A percentile compares a stretch with the other conserved stretches of the same genome.
These are phyloP conservation scores for Opisthocomus hoazin DNA, from an alignment of 2,113 vertebrate species.

Conservation along the genomic window DNA sequence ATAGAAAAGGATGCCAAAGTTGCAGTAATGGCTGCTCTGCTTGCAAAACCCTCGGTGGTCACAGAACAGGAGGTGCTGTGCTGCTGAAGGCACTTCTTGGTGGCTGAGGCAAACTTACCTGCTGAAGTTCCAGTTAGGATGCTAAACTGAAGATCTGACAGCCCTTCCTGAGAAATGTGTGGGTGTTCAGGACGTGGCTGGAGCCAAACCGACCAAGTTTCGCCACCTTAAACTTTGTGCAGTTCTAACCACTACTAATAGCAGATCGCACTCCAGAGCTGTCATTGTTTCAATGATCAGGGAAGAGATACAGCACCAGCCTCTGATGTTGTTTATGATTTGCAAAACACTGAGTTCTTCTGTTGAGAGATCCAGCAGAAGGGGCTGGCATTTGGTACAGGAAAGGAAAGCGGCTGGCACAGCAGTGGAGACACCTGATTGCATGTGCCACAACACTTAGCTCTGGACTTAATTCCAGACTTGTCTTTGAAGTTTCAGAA, in stretches of 20 bases:
- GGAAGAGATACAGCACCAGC: not conserved
- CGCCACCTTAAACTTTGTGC: not conserved
- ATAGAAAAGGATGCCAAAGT: not conserved
- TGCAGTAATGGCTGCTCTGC: not conserved
- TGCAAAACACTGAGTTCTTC: not conserved
- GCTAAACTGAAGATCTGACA: not conserved
- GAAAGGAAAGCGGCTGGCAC: not conserved
- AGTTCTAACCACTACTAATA: rapidly evolving
- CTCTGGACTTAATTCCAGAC: not conserved
- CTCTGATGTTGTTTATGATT: not conserved
- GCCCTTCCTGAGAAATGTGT: not conserved
- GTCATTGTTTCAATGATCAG: rapidly evolving
- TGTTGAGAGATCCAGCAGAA: not conserved
- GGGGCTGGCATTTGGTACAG: not conserved
- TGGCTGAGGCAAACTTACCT: not conserved
- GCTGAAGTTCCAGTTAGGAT: not conserved
- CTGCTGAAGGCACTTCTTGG: slow-evolving; percentile 23
- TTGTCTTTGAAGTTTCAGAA: not conserved
- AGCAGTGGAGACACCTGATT: not conserved
- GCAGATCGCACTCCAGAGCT: not conserved
- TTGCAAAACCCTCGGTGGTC: rapidly evolving
- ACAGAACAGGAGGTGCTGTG: not conserved
- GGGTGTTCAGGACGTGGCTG: not conserved
- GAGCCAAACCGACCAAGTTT: not conserved
- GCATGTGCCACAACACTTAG: not conserved